Evolutionary conservation across 2,888 invertebrate species (phyloP).

Genomic region (Hydrotaea diabolus): DNA sequence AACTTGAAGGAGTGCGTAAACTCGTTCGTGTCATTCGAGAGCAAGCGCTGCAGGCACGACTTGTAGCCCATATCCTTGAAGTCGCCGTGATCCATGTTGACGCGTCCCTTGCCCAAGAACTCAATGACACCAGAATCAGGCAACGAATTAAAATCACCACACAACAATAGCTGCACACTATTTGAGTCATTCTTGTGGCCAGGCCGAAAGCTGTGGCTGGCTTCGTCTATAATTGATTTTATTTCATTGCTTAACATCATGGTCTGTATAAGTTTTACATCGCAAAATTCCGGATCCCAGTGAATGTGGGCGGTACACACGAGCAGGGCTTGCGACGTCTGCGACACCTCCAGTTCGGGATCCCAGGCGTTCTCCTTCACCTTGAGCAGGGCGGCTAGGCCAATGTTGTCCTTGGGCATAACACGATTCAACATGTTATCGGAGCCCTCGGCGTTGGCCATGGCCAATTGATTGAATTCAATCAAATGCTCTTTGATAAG

Average conservation of each 20-base stretch:
- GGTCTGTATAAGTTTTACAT: conserved; percentile 99
- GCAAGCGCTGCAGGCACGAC: conserved; percentile 93
- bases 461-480: conserved; percentile 98
- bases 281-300: conserved; percentile 99
- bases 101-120: conserved; percentile 94
- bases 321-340: conserved; percentile 91
- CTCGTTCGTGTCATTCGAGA: conserved; percentile 92
- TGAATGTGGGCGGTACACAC: conserved; percentile 99
- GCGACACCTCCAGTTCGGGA: conserved; percentile 89
- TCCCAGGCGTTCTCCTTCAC: conserved; percentile 98
- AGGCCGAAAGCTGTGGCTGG: conserved; percentile 88
- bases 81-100: conserved; percentile 95
- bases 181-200: conserved; percentile 87
- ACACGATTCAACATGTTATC: conserved; percentile 99
- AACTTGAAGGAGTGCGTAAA: conserved; percentile 98
- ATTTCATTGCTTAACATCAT: conserved; percentile 99
- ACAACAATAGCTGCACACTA: conserved; percentile 94
- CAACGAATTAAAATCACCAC: conserved; percentile 99
- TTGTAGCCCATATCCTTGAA: conserved; percentile 98
- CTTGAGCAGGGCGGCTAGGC: conserved; percentile 95
- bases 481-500: conserved; percentile 97
- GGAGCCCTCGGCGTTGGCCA: conserved; percentile 98
- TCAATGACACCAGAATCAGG: conserved; percentile 99
- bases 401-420: conserved; percentile 99
- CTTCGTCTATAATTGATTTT: conserved; percentile 92